These are phyloP conservation scores for Harmothoe impar DNA, from an alignment of 2,888 invertebrate species.

Conservation along the genomic window DNA sequence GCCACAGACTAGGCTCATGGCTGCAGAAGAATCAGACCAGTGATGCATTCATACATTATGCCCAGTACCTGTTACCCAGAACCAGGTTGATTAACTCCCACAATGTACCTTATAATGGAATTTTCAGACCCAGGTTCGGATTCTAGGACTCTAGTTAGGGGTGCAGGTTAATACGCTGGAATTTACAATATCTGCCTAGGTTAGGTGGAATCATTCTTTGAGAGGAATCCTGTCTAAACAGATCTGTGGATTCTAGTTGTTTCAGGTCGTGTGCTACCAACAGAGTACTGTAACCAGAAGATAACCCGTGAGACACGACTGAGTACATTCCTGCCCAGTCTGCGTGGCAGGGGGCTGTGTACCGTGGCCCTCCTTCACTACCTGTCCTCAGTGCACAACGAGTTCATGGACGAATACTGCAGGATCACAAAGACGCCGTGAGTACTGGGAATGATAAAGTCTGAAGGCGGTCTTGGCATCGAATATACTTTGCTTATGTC, in stretches of 20 bases:
- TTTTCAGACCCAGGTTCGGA: no score
- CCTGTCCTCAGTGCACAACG: slow-evolving; percentile 75
- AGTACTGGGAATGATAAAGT: not conserved
- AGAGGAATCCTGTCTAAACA: not conserved
- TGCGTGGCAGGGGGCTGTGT: slow-evolving; percentile 75
- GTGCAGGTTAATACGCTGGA: no score
- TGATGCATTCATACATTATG: no score
- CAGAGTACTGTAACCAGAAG: slow-evolving; percentile 67
- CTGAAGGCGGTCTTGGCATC: not conserved
- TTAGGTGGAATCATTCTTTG: no score
- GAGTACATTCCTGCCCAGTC: slow-evolving; percentile 71
- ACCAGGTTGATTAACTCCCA: no score
- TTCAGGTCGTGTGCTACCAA: slow-evolving; percentile 62
- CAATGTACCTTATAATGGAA: no score
- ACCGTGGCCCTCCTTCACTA: slow-evolving; percentile 75
- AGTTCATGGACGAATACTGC: slow-evolving; percentile 74
- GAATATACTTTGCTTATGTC: not conserved
- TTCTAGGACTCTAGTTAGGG: no score
- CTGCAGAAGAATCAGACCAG: no score
- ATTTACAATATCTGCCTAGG: no score
- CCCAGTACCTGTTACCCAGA: no score
- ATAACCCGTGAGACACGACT: slow-evolving; percentile 67
- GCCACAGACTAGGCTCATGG: no score
- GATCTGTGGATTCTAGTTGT: slow-evolving; percentile 37
- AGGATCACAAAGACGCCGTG: slow-evolving; percentile 66